Evolutionary conservation across 92 coral and sea anemone species (phyloP).

Genomic region (Zoanthus sansibaricus): DNA sequence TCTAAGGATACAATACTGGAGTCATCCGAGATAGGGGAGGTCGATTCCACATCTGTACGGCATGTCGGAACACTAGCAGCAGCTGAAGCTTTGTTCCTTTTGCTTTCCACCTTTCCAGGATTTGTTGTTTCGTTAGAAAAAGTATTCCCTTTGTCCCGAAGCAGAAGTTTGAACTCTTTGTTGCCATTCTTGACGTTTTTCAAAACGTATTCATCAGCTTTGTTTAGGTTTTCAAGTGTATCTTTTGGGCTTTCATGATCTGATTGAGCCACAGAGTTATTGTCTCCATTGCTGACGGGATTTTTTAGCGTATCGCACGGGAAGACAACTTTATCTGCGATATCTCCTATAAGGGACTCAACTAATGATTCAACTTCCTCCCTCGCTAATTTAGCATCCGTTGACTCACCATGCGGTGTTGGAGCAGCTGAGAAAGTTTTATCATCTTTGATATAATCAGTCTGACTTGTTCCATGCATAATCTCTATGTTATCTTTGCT

Average conservation of each 20-base stretch:
- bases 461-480: background rate
- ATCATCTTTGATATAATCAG: background rate
- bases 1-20: background rate
- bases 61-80: background rate
- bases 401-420: background rate
- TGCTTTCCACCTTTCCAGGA: background rate
- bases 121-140: background rate
- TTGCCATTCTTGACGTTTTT: constrained; percentile 4
- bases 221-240: background rate
- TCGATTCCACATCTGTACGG: constrained; percentile 2
- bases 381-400: background rate
- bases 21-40: background rate
- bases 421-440: background rate
- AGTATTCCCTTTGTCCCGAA: background rate
- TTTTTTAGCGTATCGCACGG: background rate
- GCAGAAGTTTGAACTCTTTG: constrained; percentile 18
- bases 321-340: background rate
- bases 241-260: background rate
- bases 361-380: background rate
- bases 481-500: background rate
- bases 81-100: background rate
- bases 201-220: background rate
- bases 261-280: background rate
- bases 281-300: background rate
- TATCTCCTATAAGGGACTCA: background rate